A percentile compares a stretch with the other conserved stretches of the same genome.
Conservation (phyloP, 2,797 vertebrate genomes). For the Calcarius lapponicus region DNA sequence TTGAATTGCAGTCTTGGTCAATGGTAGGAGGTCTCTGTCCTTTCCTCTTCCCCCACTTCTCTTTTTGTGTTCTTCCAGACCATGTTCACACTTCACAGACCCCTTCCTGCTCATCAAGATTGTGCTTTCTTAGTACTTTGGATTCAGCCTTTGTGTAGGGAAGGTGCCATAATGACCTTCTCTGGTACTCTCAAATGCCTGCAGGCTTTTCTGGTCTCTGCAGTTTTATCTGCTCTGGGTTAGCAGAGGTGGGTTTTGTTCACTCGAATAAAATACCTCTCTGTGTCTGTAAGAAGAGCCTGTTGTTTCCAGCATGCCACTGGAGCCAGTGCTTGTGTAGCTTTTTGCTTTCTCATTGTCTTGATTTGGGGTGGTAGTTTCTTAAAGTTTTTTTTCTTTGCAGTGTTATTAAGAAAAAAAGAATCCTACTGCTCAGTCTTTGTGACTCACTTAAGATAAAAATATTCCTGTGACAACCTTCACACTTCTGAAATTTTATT, state of each 20-base stretch:
- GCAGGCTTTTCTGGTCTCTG: neutral
- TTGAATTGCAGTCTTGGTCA: neutral
- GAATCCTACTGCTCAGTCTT: neutral
- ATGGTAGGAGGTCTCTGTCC: neutral
- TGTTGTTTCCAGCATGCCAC: neutral
- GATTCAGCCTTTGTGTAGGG: neutral
- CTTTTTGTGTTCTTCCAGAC: neutral
- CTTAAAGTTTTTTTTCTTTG: neutral
- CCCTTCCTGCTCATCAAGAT: neutral
- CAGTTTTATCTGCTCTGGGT: neutral
- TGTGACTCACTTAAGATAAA: slow-evolving; percentile 59
- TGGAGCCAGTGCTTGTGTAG: neutral
- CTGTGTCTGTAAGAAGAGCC: neutral
- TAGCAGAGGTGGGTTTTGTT: neutral
- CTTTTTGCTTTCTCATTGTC: neutral
- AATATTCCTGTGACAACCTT: slow-evolving; percentile 47
- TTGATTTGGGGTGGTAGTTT: neutral
- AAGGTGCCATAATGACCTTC: neutral
- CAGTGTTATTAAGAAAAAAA: neutral
- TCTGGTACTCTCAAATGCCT: neutral
- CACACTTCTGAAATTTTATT: slow-evolving; percentile 31
- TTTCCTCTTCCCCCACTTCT: neutral
- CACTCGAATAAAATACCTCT: neutral
- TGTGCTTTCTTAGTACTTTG: neutral
- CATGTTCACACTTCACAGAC: neutral